Conservation (phyloP, 1,140 invertebrate species). For the Drosophila repletoides region DNA sequence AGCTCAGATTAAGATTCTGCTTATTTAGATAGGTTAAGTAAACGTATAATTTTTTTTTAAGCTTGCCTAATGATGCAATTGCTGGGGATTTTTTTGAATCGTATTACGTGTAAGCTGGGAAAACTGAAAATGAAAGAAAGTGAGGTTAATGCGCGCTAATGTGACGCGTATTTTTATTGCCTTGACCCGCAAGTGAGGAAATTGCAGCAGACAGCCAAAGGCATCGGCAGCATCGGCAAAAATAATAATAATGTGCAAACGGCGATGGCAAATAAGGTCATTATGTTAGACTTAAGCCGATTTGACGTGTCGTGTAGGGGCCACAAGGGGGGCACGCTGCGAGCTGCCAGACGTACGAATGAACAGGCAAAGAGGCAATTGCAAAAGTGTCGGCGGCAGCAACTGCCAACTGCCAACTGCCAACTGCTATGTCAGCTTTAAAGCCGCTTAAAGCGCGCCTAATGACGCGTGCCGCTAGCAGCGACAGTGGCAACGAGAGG, state of each 20-base stretch:
- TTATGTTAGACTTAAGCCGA: constrained; percentile 73
- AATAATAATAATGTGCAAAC: constrained; percentile 76
- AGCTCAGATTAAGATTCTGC: constrained; percentile 26
- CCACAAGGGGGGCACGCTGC: constrained; percentile 3
- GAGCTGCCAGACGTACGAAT: not conserved
- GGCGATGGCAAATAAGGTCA: constrained; percentile 78
- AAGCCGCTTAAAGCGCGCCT: constrained; percentile 64
- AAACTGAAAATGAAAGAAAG: constrained; percentile 31
- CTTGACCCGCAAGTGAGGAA: constrained; percentile 68
- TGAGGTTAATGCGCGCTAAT: constrained; percentile 31
- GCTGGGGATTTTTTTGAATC: not conserved
- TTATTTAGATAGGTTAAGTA: constrained; percentile 21
- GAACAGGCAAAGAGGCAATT: constrained; percentile 45
- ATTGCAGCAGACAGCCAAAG: constrained; percentile 35
- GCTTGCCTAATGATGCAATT: constrained; percentile 36
- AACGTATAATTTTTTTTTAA: not conserved
- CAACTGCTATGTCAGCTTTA: constrained; percentile 31
- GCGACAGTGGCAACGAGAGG: constrained; percentile 32
- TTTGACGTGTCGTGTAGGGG: constrained; percentile 47
- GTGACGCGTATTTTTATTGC: constrained; percentile 53
- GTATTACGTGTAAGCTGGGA: constrained; percentile 5
- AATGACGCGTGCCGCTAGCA: constrained; percentile 73
- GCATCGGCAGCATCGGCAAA: constrained; percentile 43
- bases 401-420: not conserved
- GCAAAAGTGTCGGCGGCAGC: constrained; percentile 53